Conservation (phyloP, 2,113 vertebrate species). For the Acanthisitta chloris region DNA sequence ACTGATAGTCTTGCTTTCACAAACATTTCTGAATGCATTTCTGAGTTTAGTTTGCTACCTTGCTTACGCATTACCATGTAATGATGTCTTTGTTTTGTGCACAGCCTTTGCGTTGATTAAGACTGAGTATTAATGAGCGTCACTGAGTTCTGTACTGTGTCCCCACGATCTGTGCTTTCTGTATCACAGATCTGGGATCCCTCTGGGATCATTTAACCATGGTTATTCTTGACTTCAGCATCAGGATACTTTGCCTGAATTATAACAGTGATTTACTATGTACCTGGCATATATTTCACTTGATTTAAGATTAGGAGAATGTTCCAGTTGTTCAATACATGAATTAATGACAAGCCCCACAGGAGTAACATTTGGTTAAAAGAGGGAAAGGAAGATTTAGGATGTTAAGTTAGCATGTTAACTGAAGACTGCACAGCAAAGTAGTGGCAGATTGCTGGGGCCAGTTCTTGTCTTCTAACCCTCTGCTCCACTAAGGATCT, state of each 20-base stretch:
- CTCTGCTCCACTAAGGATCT: background rate
- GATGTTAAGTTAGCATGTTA: background rate
- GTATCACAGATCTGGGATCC: background rate
- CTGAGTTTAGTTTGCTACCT: background rate
- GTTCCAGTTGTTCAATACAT: background rate
- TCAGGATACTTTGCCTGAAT: background rate
- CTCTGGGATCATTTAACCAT: background rate
- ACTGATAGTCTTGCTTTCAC: background rate
- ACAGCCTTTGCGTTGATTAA: background rate
- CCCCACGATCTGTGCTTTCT: background rate
- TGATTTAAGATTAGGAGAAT: background rate
- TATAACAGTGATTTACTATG: background rate
- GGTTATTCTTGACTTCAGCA: background rate
- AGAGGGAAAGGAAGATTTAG: background rate
- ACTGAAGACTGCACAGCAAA: background rate
- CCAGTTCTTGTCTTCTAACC: background rate
- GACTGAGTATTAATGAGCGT: conserved; percentile 3
- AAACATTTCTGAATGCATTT: background rate
- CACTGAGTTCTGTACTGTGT: background rate
- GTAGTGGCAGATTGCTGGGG: background rate
- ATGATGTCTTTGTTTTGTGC: background rate
- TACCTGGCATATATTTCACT: background rate
- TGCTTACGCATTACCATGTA: background rate
- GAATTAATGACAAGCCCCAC: background rate
- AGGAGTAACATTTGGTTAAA: background rate